Evolutionary conservation across 64 coral and sea anemone species (phyloP).

Genomic region (Platygyra sinensis): DNA sequence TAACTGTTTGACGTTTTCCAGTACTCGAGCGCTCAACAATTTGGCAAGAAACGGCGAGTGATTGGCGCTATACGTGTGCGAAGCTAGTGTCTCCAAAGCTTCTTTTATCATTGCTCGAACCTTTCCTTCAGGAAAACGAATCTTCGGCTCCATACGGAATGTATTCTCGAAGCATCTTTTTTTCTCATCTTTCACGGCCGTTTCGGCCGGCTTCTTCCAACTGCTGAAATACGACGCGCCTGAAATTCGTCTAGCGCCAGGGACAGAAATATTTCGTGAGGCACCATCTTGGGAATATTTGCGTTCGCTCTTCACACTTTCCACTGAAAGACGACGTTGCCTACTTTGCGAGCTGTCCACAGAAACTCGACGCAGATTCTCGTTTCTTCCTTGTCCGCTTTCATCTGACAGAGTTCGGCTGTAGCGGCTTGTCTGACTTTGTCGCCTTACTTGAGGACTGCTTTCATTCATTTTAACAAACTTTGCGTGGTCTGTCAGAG

Average conservation of each 20-base stretch:
- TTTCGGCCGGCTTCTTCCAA: slow-evolving; percentile 5
- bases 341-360: neutral
- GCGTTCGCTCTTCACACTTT: slow-evolving; percentile 1
- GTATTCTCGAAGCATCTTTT: slow-evolving; percentile 53
- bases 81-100: slow-evolving; percentile 31
- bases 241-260: neutral
- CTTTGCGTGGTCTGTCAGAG: neutral
- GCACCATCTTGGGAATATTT: neutral
- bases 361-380: neutral
- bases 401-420: neutral
- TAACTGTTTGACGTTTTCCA: slow-evolving; percentile 53
- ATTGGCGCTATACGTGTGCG: slow-evolving; percentile 35
- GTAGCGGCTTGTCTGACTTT: neutral
- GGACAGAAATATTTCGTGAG: neutral
- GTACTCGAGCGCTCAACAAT: slow-evolving; percentile 50
- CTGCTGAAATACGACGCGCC: slow-evolving; percentile 8
- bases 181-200: neutral
- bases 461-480: neutral
- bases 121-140: slow-evolving; percentile 45
- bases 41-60: slow-evolving; percentile 55
- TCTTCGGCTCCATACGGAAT: slow-evolving; percentile 55
- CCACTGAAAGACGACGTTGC: neutral
- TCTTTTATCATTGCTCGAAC: slow-evolving; percentile 60
- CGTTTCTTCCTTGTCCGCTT: neutral
- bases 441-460: neutral